Base-by-base conservation (phyloP, 2,113 vertebrate species). In the Condylura cristata region DNA sequence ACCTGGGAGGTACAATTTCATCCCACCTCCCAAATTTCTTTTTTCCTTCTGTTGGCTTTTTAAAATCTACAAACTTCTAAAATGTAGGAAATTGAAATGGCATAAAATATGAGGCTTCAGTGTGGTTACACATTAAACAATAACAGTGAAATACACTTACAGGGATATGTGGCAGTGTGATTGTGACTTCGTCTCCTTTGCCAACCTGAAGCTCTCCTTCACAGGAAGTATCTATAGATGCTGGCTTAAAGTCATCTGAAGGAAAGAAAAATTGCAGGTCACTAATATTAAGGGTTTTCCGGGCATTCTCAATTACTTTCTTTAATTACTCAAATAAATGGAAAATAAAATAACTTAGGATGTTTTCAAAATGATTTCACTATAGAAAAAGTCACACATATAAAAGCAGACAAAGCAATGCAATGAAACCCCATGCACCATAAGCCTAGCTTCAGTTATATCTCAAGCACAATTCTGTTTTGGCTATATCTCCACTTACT, bases 101-200 rank as follows among this genome's bases (percentile, higher is more conserved):
- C 24, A 39, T 17, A 56, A 81, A 86, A 56, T 32, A 81, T 16
- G 37, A 94, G 5, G 56, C 71, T 90, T 74, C 22, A 37, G 34
- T 68, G 32, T 71, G 60, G 53, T 53, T 65, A 34, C 20, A 32
- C 34, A 71, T 37, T 61, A 44, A 78, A 86, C 37, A 92, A 44
- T 22, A 82, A 78, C 53, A 46, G 48, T 0, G 63, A 4, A 82
- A 78, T 30, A 81, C 75, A 98, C 99, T 99, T 98, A 99, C 99
- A 61, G 99, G 99, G 92, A 99, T 99, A 95, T 99, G 99, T 79
- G 99, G 99, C 97, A 99, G 98, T 1, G 99, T 99, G 94, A 99
- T 99, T 68, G 99, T 99, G 63, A 99, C 99, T 96, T 99, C 99
- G 90, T 99, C 99, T 96, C 99, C 99, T 98, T 99, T 99, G 87